phyloP scores from a whole-genome alignment of 2,888 invertebrate species.

The Epistrophella euchroma region DNA sequence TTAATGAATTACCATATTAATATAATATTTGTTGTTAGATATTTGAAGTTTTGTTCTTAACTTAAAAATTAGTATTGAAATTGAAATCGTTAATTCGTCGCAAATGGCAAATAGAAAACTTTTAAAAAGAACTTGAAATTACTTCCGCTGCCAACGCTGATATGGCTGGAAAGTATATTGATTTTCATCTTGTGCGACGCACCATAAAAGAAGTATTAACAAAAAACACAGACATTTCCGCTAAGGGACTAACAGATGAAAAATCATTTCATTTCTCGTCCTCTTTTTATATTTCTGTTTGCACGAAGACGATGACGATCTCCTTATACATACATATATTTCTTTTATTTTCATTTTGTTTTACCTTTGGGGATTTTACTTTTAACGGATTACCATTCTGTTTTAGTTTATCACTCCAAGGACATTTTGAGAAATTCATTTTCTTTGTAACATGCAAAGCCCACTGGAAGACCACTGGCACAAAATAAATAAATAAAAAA shows the following conservation, averaged over 20 bases:
- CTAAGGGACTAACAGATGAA: slow-evolving; percentile 66
- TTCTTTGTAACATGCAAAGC: slow-evolving; percentile 56
- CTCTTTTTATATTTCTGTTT: neutral
- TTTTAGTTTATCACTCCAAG: slow-evolving; percentile 64
- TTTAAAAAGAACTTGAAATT: slow-evolving; percentile 65
- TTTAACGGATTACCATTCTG: slow-evolving; percentile 67
- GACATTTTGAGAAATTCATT: slow-evolving; percentile 50
- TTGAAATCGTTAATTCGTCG: neutral
- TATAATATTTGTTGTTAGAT: too few relatives aligned
- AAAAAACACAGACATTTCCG: slow-evolving; percentile 28
- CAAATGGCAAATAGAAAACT: slow-evolving; percentile 49
- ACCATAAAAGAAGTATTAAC: slow-evolving; percentile 13
- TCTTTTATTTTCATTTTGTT: slow-evolving; percentile 28
- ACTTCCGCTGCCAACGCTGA: slow-evolving; percentile 55
- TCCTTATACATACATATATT: slow-evolving; percentile 41
- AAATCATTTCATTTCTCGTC: slow-evolving; percentile 46
- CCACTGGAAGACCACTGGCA: slow-evolving; percentile 32
- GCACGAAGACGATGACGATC: neutral
- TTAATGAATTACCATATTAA: too few relatives aligned
- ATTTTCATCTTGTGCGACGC: slow-evolving; percentile 65
- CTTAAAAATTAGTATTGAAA: too few relatives aligned
- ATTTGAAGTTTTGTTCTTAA: too few relatives aligned
- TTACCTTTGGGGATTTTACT: slow-evolving; percentile 65
- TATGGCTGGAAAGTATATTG: slow-evolving; percentile 49
- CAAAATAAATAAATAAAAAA: slow-evolving; percentile 22